Conservation (phyloP, 53 echinoderm and acorn worm species). For the Temnopleurus reevesii region DNA sequence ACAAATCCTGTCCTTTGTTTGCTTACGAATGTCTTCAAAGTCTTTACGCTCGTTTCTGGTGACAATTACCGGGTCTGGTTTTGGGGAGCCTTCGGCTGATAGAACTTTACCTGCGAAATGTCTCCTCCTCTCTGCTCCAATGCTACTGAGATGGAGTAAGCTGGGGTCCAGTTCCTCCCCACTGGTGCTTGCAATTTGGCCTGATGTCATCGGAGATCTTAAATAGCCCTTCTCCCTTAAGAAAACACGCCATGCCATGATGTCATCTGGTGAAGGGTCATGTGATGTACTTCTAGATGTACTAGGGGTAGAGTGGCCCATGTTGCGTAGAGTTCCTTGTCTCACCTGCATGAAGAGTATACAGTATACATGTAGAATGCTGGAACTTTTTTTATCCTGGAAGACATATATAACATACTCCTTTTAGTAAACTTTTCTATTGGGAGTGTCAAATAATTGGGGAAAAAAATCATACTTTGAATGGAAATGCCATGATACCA, state of each 20-base stretch:
- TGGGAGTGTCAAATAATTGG: no score
- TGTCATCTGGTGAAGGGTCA: neutral
- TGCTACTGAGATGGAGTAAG: neutral
- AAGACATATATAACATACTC: no score
- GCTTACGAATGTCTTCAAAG: neutral
- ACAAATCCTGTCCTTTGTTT: constrained; percentile 9
- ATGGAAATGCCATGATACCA: no score
- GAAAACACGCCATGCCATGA: neutral
- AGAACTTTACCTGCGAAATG: neutral
- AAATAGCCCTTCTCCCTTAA: neutral
- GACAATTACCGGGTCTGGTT: neutral
- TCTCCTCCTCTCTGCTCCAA: constrained; percentile 7
- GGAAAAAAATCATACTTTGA: no score
- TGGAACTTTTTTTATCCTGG: no score
- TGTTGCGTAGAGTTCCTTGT: neutral
- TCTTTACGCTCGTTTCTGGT: neutral
- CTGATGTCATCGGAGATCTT: neutral
- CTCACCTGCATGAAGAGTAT: neutral
- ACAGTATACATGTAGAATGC: neutral
- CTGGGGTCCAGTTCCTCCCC: neutral
- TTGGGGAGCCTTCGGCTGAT: neutral
- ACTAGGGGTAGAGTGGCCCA: neutral
- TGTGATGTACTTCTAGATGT: neutral
- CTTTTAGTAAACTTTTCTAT: no score
- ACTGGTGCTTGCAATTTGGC: neutral